These are phyloP conservation scores for Eucidaris tribuloides DNA, from an alignment of 35 echinoderm and acorn worm species.

Conservation along the genomic window DNA sequence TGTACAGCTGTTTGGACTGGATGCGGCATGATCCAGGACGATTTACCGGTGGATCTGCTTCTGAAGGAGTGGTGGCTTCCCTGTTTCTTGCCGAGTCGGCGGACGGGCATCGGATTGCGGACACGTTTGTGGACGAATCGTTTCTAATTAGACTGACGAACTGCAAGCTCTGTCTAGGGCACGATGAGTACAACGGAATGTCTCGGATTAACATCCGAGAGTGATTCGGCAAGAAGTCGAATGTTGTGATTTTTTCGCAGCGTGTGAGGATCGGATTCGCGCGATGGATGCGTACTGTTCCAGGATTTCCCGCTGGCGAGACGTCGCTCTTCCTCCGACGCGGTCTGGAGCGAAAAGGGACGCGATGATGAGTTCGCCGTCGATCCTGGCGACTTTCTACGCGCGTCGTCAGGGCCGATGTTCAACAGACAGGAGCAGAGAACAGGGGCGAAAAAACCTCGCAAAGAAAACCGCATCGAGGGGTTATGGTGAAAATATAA, in stretches of 20 bases:
- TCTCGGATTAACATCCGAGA: conserved; percentile 89
- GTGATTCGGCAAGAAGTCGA: conserved; percentile 37
- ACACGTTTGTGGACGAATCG: neutral
- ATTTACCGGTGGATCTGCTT: conserved; percentile 86
- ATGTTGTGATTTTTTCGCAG: conserved; percentile 71
- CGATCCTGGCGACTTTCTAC: conserved; percentile 76
- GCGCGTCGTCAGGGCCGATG: neutral
- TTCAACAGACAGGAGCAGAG: neutral
- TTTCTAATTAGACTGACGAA: conserved; percentile 78
- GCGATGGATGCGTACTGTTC: conserved; percentile 94
- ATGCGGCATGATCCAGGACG: conserved; percentile 91
- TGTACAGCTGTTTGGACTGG: conserved; percentile 85
- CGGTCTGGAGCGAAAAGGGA: conserved; percentile 80
- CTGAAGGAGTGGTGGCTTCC: neutral
- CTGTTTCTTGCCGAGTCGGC: no score
- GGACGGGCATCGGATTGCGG: neutral
- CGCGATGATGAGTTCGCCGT: conserved; percentile 86
- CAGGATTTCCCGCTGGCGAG: conserved; percentile 62
- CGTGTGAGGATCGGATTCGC: conserved; percentile 87
- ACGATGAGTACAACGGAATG: conserved; percentile 91
- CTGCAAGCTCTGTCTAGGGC: conserved; percentile 83
- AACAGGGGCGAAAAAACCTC: no score
- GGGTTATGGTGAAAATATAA: no score
- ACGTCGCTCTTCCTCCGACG: conserved; percentile 46
- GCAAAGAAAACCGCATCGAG: no score